phyloP scores from a whole-genome alignment of 2,113 vertebrate species.

The Ivindomyrus marchei region DNA sequence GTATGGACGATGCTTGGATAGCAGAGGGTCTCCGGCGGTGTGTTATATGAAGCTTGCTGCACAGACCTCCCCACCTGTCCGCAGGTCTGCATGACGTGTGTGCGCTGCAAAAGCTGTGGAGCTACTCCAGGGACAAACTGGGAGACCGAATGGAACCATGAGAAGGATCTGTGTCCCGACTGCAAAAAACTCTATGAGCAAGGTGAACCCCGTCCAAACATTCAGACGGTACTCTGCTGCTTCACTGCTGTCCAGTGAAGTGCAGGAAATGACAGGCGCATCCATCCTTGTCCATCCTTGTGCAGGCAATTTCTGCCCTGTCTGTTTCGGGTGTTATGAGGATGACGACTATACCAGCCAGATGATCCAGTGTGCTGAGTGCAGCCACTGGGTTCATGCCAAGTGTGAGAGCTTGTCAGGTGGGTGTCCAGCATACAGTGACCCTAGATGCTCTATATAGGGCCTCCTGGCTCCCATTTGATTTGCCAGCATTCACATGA shows the following conservation, averaged over 20 bases:
- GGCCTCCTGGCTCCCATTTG: neutral
- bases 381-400: slow-evolving; percentile 81
- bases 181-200: slow-evolving; percentile 71
- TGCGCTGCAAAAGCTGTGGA: slow-evolving; percentile 85
- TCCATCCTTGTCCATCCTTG: neutral
- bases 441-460: neutral
- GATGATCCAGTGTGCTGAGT: slow-evolving; percentile 78
- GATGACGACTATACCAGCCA: slow-evolving; percentile 63
- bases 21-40: neutral
- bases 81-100: slow-evolving; percentile 79
- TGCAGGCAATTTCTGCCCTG: slow-evolving; percentile 76
- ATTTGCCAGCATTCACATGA: neutral
- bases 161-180: slow-evolving; percentile 73
- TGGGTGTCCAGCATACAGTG: slow-evolving; percentile 33
- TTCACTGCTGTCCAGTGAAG: neutral
- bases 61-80: neutral
- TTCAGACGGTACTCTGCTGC: neutral
- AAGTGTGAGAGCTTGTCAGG: slow-evolving; percentile 80
- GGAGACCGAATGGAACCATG: slow-evolving; percentile 72
- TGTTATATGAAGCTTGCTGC: neutral
- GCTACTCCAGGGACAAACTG: slow-evolving; percentile 77
- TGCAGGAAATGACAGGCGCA: neutral
- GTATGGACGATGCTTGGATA: neutral
- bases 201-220: slow-evolving; percentile 52
- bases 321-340: slow-evolving; percentile 77